Evolutionary conservation across 2,888 invertebrate genomes (phyloP).

Genomic region (Pinctada fucata): DNA sequence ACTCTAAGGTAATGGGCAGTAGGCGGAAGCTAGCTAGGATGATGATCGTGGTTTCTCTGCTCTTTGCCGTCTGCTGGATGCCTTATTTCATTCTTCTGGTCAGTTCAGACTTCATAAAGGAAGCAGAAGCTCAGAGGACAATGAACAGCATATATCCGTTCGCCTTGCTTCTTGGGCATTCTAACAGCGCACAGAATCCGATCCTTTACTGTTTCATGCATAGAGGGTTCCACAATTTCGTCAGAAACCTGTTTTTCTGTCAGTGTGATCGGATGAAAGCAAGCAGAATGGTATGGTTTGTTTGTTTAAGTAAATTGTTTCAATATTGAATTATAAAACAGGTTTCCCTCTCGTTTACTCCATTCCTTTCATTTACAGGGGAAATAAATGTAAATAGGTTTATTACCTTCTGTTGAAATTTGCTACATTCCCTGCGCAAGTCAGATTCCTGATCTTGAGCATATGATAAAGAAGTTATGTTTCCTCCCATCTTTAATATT

Average conservation of each 20-base stretch:
- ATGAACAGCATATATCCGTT: slow-evolving; percentile 80
- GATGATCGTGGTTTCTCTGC: slow-evolving; percentile 84
- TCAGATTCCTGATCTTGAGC: too few relatives aligned
- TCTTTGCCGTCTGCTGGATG: slow-evolving; percentile 88
- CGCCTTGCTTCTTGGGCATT: slow-evolving; percentile 84
- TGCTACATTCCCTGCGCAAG: too few relatives aligned
- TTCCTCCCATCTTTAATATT: too few relatives aligned
- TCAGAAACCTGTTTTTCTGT: slow-evolving; percentile 49
- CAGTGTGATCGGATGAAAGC: slow-evolving; percentile 40
- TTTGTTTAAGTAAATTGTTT: too few relatives aligned
- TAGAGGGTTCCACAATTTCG: slow-evolving; percentile 82
- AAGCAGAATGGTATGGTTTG: slow-evolving; percentile 36
- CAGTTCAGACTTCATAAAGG: slow-evolving; percentile 80
- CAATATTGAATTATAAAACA: too few relatives aligned
- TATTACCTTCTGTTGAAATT: too few relatives aligned
- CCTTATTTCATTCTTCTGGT: slow-evolving; percentile 86
- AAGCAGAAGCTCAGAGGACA: slow-evolving; percentile 30
- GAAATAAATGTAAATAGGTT: too few relatives aligned
- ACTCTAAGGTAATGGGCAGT: slow-evolving; percentile 79
- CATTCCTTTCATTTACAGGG: too few relatives aligned
- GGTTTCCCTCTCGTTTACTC: too few relatives aligned
- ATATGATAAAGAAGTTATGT: too few relatives aligned
- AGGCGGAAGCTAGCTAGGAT: slow-evolving; percentile 86
- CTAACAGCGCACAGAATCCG: slow-evolving; percentile 87
- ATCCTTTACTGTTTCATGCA: slow-evolving; percentile 87